Conservation (phyloP, 2,113 vertebrate genomes). For the Pedetes capensis region DNA sequence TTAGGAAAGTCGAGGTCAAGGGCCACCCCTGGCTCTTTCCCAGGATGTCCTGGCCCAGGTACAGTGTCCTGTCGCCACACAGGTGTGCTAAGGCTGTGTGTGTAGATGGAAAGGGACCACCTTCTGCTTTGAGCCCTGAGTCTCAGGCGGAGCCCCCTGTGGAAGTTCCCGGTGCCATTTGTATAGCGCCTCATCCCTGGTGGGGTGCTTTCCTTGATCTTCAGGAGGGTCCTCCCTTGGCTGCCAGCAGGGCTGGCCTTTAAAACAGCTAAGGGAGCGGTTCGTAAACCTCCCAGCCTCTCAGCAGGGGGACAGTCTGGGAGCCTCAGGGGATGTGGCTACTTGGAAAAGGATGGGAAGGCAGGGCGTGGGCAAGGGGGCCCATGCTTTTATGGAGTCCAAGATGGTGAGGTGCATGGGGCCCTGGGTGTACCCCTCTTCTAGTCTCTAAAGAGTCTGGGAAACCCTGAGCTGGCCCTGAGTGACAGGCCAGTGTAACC, state of each 20-base stretch:
- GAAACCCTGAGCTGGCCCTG: background rate
- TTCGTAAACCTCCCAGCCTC: background rate
- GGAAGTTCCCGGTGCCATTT: background rate
- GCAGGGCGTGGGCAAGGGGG: accelerated
- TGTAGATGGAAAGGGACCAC: background rate
- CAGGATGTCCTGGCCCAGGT: too few relatives aligned
- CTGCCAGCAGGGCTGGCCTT: slow-evolving; percentile 7
- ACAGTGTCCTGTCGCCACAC: background rate
- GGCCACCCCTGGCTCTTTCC: too few relatives aligned
- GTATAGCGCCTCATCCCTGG: background rate
- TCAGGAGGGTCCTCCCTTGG: background rate
- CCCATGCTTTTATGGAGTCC: background rate
- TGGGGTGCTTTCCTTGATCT: background rate
- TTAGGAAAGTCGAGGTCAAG: background rate
- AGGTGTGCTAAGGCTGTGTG: background rate
- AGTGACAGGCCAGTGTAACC: too few relatives aligned
- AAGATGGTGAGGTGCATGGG: background rate
- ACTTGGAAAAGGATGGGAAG: background rate
- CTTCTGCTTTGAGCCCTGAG: background rate
- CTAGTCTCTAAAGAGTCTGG: accelerated
- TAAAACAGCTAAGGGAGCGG: background rate
- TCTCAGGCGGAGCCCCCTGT: accelerated
- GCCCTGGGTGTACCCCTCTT: too few relatives aligned
- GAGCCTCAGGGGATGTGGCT: background rate
- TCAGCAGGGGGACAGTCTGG: background rate